Percentiles rank a stretch among this genome's conserved stretches.
phyloP scores from a whole-genome alignment of 2,888 invertebrate species.

The Trissonchulus sp. region DNA sequence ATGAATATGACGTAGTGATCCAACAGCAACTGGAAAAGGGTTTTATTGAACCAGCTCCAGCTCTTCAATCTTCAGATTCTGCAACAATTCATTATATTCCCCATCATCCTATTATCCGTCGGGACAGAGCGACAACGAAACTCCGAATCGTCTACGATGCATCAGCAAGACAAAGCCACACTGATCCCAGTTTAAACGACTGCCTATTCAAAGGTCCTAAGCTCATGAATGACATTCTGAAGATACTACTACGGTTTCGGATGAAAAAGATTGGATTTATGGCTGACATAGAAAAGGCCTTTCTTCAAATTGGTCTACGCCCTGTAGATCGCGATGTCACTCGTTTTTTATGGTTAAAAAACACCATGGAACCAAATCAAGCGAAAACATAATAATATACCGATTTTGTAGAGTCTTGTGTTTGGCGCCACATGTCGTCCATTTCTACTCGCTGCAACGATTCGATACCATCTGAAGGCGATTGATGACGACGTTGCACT shows the following conservation, averaged over 20 bases:
- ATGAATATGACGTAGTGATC: neutral
- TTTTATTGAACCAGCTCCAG: constrained; percentile 18
- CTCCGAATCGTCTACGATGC: constrained; percentile 21
- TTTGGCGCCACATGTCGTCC: constrained; percentile 37
- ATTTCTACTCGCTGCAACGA: constrained; percentile 30
- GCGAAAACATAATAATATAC: constrained; percentile 19
- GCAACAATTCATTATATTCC: constrained; percentile 10
- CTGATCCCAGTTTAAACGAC: constrained; percentile 35
- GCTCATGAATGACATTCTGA: constrained; percentile 31
- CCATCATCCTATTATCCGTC: constrained; percentile 18
- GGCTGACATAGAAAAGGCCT: constrained; percentile 32
- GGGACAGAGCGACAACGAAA: constrained; percentile 18
- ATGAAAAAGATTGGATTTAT: constrained; percentile 31
- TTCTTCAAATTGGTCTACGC: constrained; percentile 33
- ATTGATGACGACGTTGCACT: neutral
- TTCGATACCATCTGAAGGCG: constrained; percentile 22
- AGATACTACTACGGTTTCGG: constrained; percentile 35
- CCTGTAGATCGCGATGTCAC: constrained; percentile 33
- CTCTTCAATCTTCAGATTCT: neutral
- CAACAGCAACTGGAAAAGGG: constrained; percentile 13
- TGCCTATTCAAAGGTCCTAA: constrained; percentile 35
- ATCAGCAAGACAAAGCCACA: no score
- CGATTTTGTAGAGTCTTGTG: constrained; percentile 38
- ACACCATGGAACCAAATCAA: constrained; percentile 20
- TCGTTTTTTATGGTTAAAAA: constrained; percentile 35